Evolutionary conservation across 2,113 vertebrate genomes (phyloP).

Genomic region (Nesoenas mayeri): DNA sequence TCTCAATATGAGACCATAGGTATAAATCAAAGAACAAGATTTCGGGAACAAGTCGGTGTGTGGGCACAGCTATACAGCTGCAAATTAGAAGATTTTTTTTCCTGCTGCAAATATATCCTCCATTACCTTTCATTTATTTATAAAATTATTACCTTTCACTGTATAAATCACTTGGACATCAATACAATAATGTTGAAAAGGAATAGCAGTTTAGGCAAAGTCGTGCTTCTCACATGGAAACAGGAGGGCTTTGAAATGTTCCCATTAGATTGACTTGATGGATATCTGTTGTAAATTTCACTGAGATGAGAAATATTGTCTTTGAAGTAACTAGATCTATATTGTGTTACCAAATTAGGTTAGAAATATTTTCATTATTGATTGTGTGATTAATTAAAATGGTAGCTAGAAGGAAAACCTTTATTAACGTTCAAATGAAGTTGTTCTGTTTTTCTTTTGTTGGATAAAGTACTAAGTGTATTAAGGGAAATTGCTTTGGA

Average conservation of each 20-base stretch:
- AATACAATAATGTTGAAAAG: not conserved
- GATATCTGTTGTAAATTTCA: not conserved
- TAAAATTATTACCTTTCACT: not conserved
- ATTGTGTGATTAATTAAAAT: conserved; percentile 27
- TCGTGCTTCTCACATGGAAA: not conserved
- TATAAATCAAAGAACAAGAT: not conserved
- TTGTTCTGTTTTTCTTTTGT: not conserved
- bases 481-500: conserved; percentile 1
- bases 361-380: conserved; percentile 26
- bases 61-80: not conserved
- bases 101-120: not conserved
- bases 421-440: not conserved
- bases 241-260: not conserved
- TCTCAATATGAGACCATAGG: not conserved
- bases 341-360: not conserved
- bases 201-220: conserved; percentile 12
- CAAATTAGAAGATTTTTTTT: not conserved
- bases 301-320: not conserved
- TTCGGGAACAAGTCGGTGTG: not conserved
- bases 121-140: conserved; percentile 1
- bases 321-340: conserved; percentile 21
- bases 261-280: not conserved
- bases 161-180: not conserved
- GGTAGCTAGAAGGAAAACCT: not conserved
- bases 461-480: not conserved